phyloP scores from a whole-genome alignment of 2,797 vertebrate species.

The Phrynocephalus forsythii region DNA sequence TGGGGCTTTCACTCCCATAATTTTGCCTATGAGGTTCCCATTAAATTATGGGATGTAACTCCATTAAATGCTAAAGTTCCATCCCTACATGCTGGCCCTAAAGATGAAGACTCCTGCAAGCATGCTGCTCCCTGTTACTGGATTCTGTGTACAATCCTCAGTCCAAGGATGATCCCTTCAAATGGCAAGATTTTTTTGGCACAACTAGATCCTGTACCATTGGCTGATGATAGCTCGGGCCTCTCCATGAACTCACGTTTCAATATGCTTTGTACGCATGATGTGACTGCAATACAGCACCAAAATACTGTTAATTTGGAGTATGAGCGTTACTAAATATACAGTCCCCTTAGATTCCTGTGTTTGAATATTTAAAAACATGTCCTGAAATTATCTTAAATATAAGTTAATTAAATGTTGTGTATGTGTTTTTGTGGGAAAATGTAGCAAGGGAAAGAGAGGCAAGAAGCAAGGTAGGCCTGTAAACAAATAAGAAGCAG shows the following conservation, averaged over 20 bases:
- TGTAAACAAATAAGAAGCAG: conserved; percentile 28
- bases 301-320: background rate
- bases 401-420: conserved; percentile 2
- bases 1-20: too few relatives aligned
- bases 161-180: too few relatives aligned
- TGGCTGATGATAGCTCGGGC: background rate
- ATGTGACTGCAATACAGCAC: background rate
- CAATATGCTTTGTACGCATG: background rate
- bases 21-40: too few relatives aligned
- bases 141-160: background rate
- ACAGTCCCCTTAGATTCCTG: background rate
- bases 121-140: too few relatives aligned
- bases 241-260: background rate
- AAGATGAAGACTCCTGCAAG: too few relatives aligned
- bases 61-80: too few relatives aligned
- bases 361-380: conserved; percentile 9
- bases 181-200: background rate
- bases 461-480: background rate
- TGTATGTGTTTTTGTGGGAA: background rate
- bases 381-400: conserved; percentile 14
- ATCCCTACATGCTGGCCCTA: too few relatives aligned
- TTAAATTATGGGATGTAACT: too few relatives aligned
- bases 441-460: conserved; percentile 7
- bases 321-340: conserved; percentile 7
- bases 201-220: too few relatives aligned